Evolutionary conservation across 2,888 invertebrate genomes (phyloP), one percentile per base, ranked within the genome.

Genomic region (Tupiocoris notatus): DNA sequence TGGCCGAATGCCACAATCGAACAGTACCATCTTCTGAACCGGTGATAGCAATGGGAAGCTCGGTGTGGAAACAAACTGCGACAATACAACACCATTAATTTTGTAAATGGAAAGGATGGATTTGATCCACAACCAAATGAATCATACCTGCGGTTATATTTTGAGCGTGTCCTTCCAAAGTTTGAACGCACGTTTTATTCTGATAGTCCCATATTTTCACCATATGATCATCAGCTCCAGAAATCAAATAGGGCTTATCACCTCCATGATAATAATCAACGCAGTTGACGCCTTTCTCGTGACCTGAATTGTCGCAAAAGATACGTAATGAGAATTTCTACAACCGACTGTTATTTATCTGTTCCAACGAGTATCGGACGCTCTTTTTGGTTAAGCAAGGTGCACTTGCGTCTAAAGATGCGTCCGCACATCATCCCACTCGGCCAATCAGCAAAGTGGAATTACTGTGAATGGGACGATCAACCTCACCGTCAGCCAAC

Each of bases 201-300:
- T 99, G 95, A 84, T 99, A 99, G 83, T 99, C 99, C 99, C 99
- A 99, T 82, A 99, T 99, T 86, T 98, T 99, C 3, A 98, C 97
- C 62, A 94, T 88, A 73, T 96, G 90, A 85, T 99, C 99, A 84
- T 99, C 99, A 24, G 98, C 98, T 1, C 99, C 99, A 68, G 98
- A 98, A 83, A 98, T 98, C 71, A 99, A 87, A 84, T 99, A 99
- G 0, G 99, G 99, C 82, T 99, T 99, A 83, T 99, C 99, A 2
- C 98, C 98, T 6, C 97, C 98, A 83, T 97, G 94, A 84, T 99
- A 99, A 83, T 99, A 99, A 85, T 99, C 98, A 0, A 99, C 96
- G 85, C 98, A 98, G 84, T 99, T 99, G 0, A 98, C 96, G 23
- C 99, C 99, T 83, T 98, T 98, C 82, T 98, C 98, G 82, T 99